These are phyloP conservation scores for Folsomia manolachei DNA, from an alignment of 2,888 invertebrate species.

Conservation along the genomic window DNA sequence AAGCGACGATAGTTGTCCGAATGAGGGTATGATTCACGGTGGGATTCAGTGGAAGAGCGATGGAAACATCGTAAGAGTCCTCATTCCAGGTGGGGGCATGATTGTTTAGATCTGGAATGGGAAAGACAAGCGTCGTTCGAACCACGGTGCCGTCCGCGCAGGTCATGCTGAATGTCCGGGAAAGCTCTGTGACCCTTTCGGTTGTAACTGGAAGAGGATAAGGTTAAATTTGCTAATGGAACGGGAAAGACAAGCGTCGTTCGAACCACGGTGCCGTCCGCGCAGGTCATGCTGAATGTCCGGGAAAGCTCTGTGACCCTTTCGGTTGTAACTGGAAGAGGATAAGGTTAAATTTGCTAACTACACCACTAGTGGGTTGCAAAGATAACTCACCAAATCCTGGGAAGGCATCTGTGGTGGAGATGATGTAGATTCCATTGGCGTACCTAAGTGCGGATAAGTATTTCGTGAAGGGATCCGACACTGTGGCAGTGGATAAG, in stretches of 20 bases:
- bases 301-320: neutral
- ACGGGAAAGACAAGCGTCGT: neutral
- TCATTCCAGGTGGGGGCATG: neutral
- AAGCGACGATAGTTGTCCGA: neutral
- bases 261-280: neutral
- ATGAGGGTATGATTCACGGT: neutral
- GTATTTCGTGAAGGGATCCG: neutral
- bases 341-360: too few species aligned
- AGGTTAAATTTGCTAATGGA: neutral
- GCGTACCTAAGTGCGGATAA: neutral
- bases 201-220: too few species aligned
- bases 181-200: neutral
- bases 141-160: neutral
- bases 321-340: too few species aligned
- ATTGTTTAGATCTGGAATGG: neutral
- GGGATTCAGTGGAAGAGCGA: neutral
- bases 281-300: neutral
- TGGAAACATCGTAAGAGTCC: neutral
- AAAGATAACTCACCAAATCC: too few species aligned
- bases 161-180: neutral
- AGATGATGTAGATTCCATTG: neutral
- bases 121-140: neutral
- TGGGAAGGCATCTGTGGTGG: neutral
- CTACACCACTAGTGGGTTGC: too few species aligned
- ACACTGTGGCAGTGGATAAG: neutral